phyloP scores from a whole-genome alignment of 1,140 invertebrate species.

The Panagrolaimus sp. region DNA sequence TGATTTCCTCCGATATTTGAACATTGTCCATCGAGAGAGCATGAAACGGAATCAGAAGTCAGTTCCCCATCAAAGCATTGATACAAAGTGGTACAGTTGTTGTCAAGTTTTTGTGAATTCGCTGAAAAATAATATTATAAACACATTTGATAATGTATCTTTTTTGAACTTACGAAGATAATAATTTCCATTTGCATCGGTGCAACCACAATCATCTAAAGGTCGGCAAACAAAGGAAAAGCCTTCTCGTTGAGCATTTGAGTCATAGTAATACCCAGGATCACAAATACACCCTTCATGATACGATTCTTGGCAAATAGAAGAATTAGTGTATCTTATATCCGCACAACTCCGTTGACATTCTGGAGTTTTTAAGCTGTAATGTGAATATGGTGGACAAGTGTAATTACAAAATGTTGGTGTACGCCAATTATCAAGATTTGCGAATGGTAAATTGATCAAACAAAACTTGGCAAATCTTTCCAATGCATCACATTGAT shows the following conservation, averaged over 20 bases:
- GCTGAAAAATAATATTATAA: background rate
- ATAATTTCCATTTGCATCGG: background rate
- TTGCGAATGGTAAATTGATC: background rate
- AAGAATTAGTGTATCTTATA: too few relatives aligned
- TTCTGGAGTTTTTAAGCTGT: background rate
- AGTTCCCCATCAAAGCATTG: background rate
- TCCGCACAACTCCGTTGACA: background rate
- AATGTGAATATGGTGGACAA: conserved; percentile 1
- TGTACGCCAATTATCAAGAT: background rate
- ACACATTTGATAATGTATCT: too few relatives aligned
- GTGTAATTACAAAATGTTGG: background rate
- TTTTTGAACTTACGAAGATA: background rate
- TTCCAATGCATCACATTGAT: background rate
- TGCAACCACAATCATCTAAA: background rate
- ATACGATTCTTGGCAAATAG: background rate
- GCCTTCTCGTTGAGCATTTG: background rate
- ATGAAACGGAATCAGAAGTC: background rate
- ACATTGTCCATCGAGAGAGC: background rate
- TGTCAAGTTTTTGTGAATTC: background rate
- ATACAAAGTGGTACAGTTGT: background rate
- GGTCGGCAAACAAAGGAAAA: background rate
- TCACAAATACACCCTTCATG: conserved; percentile 1
- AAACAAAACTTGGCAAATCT: background rate
- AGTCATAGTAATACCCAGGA: background rate
- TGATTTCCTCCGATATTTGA: background rate